Percentiles rank a stretch among this genome's conserved stretches.
Evolutionary conservation across 2,888 invertebrate genomes (phyloP).

Genomic region (Cantharis rustica): DNA sequence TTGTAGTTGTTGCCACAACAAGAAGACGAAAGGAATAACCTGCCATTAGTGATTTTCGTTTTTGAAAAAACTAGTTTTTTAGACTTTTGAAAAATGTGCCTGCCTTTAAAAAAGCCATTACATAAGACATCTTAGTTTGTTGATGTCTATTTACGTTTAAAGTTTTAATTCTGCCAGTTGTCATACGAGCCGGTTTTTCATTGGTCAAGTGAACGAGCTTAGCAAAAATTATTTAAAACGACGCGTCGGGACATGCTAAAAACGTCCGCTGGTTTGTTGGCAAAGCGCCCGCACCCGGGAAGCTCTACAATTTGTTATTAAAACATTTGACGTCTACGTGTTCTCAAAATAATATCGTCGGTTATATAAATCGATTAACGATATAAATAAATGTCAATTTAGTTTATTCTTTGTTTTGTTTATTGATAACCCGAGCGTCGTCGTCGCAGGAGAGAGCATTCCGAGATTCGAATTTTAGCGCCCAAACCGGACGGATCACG

Average conservation of each 20-base stretch:
- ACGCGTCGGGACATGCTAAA: slow-evolving; percentile 51
- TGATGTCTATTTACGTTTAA: slow-evolving; percentile 29
- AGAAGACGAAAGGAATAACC: slow-evolving; percentile 10
- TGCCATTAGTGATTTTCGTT: neutral
- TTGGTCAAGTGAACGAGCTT: slow-evolving; percentile 57
- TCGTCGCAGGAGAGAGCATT: neutral
- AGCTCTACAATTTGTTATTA: slow-evolving; percentile 32
- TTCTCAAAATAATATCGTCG: slow-evolving; percentile 33
- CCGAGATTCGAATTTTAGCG: slow-evolving; percentile 28
- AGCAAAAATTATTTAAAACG: slow-evolving; percentile 83
- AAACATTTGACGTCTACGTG: slow-evolving; percentile 25
- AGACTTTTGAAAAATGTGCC: neutral
- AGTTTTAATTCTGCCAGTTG: slow-evolving; percentile 39
- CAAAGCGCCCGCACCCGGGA: slow-evolving; percentile 42
- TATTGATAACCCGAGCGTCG: slow-evolving; percentile 2
- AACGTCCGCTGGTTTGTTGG: slow-evolving; percentile 41
- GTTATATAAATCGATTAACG: slow-evolving; percentile 25
- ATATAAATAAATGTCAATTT: slow-evolving; percentile 36
- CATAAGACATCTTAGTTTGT: slow-evolving; percentile 22
- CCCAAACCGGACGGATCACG: slow-evolving; percentile 32
- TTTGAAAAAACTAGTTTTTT: slow-evolving; percentile 2
- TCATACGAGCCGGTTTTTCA: slow-evolving; percentile 37
- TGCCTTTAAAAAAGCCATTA: neutral
- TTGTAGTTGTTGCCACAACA: neutral
- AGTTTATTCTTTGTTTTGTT: slow-evolving; percentile 27